Base-by-base conservation (phyloP, 2,888 invertebrate species). In the Ferrisia virgata region DNA sequence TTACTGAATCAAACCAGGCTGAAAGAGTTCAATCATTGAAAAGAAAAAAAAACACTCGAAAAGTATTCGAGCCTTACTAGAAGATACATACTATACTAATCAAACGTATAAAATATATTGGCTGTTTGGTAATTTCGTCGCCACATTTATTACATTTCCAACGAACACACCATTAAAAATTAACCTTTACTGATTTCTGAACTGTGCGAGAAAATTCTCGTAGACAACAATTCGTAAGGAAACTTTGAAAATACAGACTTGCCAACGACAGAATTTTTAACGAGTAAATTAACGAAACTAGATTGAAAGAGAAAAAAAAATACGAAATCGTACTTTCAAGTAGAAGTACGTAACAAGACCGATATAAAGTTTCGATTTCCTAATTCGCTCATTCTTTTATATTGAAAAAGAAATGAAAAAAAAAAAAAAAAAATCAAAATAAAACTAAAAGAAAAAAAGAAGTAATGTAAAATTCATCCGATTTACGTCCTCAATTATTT, bases 401-500 rank as follows among this genome's bases (percentile, higher is more conserved):
- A n/a, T n/a, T n/a, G n/a, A n/a, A n/a, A n/a, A n/a, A n/a, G n/a
- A n/a, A n/a, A n/a, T n/a, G n/a, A n/a, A n/a, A n/a, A n/a, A n/a
- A n/a, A n/a, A n/a, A n/a, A n/a, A n/a, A n/a, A n/a, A n/a, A n/a
- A n/a, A n/a, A n/a, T n/a, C n/a, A n/a, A n/a, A n/a, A n/a, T n/a
- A n/a, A n/a, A n/a, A n/a, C n/a, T 2, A 28, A 28, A 64, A 64
- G 64, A 64, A 64, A 11, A 40, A 40, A 40, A 40, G 13, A 40
- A 11, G 40, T 64, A 28, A 25, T 64, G 28, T 72, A 72, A 72
- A 72, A 72, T 72, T 72, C n/a, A 72, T 33, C 1, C 72, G 33
- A 72, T 72, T 33, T 18, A 43, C 40, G 79, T 79, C 79, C 9
- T 40, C 79, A 40, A 79, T 79, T 79, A 79, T 43, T 79, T 72